Conservation (phyloP, 2,888 invertebrate species). For the Spodoptera littoralis region DNA sequence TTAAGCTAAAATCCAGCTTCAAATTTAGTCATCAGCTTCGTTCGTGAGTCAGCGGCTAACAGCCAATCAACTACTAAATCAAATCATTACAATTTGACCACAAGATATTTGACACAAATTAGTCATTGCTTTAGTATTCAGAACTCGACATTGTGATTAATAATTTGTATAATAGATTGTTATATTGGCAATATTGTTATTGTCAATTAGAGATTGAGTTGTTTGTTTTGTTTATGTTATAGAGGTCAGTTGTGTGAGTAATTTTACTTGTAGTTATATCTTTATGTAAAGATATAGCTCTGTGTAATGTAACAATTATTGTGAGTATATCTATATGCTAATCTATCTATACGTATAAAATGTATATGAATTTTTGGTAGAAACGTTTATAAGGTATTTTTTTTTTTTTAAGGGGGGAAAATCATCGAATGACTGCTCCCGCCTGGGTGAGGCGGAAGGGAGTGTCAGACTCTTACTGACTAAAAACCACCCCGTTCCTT, state of each 20-base stretch:
- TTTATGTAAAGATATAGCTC: no score
- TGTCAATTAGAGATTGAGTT: constrained; percentile 40
- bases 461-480: no score
- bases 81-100: constrained; percentile 60
- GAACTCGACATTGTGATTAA: constrained; percentile 42
- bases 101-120: constrained; percentile 61
- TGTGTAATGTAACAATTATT: no score
- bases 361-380: no score
- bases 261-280: no score
- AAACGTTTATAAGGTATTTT: no score
- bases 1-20: constrained; percentile 28
- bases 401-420: no score
- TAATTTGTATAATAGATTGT: constrained; percentile 34
- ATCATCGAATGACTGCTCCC: no score
- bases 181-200: constrained; percentile 38
- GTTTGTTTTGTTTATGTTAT: constrained; percentile 8
- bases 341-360: no score
- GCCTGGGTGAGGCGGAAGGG: no score
- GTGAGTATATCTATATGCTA: no score
- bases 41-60: constrained; percentile 43
- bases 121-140: constrained; percentile 48
- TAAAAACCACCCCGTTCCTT: no score
- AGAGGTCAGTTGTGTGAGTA: not conserved
- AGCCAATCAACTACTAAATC: constrained; percentile 54
- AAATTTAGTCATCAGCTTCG: constrained; percentile 28